Evolutionary conservation across 2,888 invertebrate species (phyloP).

Genomic region (Cantharis rufa): DNA sequence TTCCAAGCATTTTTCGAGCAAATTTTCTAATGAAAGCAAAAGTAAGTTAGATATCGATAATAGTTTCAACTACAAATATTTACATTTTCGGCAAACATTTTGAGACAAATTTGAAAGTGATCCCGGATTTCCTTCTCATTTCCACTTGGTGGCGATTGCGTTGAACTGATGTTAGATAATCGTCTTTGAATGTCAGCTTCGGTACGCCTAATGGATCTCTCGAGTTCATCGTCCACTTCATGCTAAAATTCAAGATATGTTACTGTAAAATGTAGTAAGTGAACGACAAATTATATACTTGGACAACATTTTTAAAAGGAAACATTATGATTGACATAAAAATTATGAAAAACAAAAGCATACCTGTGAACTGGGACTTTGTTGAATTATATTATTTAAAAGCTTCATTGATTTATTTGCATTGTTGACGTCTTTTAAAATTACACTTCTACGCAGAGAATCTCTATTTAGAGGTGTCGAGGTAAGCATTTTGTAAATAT

Average conservation of each 20-base stretch:
- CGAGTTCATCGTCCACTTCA: conserved; percentile 66
- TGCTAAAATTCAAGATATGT: conserved; percentile 46
- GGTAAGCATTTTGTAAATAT: not conserved
- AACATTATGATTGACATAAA: not conserved
- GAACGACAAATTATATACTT: not conserved
- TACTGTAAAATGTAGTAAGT: not conserved
- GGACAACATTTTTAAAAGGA: not conserved
- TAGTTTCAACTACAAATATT: conserved; percentile 42
- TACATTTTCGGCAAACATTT: conserved; percentile 81
- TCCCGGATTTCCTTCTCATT: conserved; percentile 63
- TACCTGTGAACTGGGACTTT: conserved; percentile 3
- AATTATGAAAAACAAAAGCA: not conserved
- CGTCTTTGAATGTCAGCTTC: conserved; percentile 40
- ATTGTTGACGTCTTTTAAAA: conserved; percentile 6
- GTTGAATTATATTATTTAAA: conserved; percentile 6
- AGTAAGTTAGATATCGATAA: not conserved
- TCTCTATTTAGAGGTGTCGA: not conserved
- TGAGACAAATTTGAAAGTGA: conserved; percentile 75
- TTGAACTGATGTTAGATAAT: conserved; percentile 32
- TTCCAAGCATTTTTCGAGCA: conserved; percentile 88
- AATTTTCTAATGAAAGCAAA: conserved; percentile 68
- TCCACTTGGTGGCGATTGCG: conserved; percentile 46
- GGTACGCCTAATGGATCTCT: conserved; percentile 57
- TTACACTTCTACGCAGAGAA: conserved; percentile 7
- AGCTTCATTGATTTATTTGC: not conserved